These are phyloP conservation scores for Toxotes lorentzi DNA, from an alignment of 2,797 vertebrate species.

Conservation along the genomic window DNA sequence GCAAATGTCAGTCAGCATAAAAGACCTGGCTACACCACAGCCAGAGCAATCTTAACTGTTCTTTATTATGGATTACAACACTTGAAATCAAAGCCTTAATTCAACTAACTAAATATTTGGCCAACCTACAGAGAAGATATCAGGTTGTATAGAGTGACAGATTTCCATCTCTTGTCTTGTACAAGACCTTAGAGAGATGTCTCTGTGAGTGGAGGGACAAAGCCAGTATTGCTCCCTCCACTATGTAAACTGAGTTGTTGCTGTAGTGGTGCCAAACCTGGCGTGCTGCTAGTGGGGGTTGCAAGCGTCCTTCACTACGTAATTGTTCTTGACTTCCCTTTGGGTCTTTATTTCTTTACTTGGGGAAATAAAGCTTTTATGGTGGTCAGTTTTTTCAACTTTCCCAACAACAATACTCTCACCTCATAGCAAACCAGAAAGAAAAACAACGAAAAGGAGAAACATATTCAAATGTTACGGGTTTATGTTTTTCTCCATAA, in stretches of 20 bases:
- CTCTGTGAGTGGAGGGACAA: conserved; percentile 68
- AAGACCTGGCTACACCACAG: background rate
- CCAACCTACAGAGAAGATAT: background rate
- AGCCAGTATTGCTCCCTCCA: conserved; percentile 62
- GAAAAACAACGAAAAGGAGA: background rate
- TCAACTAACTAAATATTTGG: background rate
- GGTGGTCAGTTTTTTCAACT: background rate
- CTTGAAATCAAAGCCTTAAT: background rate
- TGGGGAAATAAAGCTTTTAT: conserved; percentile 32
- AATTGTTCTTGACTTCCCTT: conserved; percentile 68
- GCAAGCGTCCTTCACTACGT: conserved; percentile 67
- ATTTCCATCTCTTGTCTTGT: conserved; percentile 38
- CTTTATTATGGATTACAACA: background rate
- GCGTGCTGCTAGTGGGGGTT: conserved; percentile 61
- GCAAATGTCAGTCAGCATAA: background rate
- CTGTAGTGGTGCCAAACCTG: conserved; percentile 67
- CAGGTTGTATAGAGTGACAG: conserved; percentile 13
- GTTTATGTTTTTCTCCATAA: conserved; percentile 33
- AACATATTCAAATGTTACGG: conserved; percentile 2
- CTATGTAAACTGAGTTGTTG: conserved; percentile 64
- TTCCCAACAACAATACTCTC: conserved; percentile 16
- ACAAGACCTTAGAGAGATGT: conserved; percentile 56
- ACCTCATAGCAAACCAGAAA: background rate
- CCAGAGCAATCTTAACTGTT: background rate
- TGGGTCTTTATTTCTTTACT: conserved; percentile 43